Evolutionary conservation across 2,888 invertebrate genomes (phyloP).

Genomic region (Macrosoma leucophasiata): DNA sequence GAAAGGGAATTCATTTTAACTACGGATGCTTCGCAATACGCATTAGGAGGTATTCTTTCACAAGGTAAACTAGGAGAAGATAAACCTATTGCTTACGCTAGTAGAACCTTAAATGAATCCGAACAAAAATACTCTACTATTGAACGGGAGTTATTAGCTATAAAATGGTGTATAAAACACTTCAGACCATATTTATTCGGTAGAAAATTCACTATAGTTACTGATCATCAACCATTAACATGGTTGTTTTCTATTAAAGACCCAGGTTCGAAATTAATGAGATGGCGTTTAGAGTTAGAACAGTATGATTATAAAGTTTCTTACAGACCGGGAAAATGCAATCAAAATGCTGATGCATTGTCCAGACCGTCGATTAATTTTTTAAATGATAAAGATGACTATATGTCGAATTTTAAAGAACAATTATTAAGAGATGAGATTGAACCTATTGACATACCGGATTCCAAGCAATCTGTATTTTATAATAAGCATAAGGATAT

Average conservation of each 20-base stretch:
- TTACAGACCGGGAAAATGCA: conserved; percentile 27
- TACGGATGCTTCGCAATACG: conserved; percentile 30
- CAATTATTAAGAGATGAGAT: neutral
- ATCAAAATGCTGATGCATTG: no score
- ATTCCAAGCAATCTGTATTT: neutral
- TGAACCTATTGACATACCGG: conserved; percentile 1
- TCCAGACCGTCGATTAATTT: conserved; percentile 5
- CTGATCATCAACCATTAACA: conserved; percentile 20
- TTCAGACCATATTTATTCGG: conserved; percentile 36
- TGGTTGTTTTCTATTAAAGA: conserved; percentile 24
- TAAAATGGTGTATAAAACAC: conserved; percentile 21
- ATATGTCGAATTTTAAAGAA: no score
- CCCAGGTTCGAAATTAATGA: conserved; percentile 18
- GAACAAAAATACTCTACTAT: conserved; percentile 14
- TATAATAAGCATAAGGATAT: conserved; percentile 2
- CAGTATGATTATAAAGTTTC: conserved; percentile 26
- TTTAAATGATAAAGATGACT: neutral
- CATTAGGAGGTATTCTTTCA: conserved; percentile 31
- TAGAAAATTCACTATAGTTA: conserved; percentile 28
- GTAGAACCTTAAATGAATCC: conserved; percentile 8
- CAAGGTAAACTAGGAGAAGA: conserved; percentile 34
- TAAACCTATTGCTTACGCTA: no score
- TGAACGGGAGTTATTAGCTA: conserved; percentile 18
- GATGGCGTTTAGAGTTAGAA: conserved; percentile 23
- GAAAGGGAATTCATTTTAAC: conserved; percentile 22